A percentile compares a stretch with the other conserved stretches of the same genome.
Conservation (phyloP, 2,113 vertebrate genomes). For the Lagopus muta region DNA sequence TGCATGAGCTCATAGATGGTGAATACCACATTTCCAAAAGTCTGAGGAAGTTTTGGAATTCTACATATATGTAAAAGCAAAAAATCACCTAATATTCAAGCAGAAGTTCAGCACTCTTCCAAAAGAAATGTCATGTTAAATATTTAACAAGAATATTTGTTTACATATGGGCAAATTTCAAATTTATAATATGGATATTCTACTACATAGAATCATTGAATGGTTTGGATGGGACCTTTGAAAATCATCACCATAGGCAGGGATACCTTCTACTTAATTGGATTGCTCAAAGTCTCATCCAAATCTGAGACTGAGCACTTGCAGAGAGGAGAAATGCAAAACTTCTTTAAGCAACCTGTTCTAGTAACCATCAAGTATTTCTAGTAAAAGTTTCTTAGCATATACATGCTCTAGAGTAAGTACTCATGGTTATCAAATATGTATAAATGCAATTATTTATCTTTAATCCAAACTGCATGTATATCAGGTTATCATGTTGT, state of each 20-base stretch:
- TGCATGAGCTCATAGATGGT: neutral
- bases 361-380: neutral
- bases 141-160: neutral
- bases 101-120: neutral
- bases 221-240: neutral
- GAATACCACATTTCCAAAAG: neutral
- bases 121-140: neutral
- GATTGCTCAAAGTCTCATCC: neutral
- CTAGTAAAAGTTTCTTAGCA: neutral
- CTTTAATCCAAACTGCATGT: neutral
- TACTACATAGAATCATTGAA: neutral
- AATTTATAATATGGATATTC: neutral
- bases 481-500: neutral
- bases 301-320: neutral
- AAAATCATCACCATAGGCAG: neutral
- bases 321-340: neutral
- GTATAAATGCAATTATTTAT: neutral
- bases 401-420: neutral
- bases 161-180: neutral
- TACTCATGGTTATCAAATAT: neutral
- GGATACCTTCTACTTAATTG: neutral
- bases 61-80: accelerated
- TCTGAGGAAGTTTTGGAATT: neutral
- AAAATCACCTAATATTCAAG: neutral
- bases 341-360: neutral